phyloP scores from a whole-genome alignment of 2,888 invertebrate genomes.

The Apodemia hepburni region DNA sequence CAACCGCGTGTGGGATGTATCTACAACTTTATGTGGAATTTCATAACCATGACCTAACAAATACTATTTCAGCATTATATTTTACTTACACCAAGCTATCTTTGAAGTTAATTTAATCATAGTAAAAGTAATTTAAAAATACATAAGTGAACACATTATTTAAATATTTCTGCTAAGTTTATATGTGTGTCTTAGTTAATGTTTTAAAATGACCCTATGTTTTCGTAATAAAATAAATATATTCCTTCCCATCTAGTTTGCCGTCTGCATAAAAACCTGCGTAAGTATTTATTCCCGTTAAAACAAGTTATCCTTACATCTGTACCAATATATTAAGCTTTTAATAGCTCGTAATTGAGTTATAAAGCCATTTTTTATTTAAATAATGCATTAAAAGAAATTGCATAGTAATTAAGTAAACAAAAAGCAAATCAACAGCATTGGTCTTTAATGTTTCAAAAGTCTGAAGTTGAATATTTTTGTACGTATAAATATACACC shows the following conservation, averaged over 20 bases:
- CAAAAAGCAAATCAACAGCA: not conserved
- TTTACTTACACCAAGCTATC: too few species aligned
- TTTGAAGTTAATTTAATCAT: too few species aligned
- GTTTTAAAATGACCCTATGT: not conserved
- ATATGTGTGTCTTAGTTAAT: too few species aligned
- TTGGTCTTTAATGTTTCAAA: not conserved
- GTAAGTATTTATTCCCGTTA: not conserved
- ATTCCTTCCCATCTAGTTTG: not conserved
- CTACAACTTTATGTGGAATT: too few species aligned
- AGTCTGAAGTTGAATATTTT: too few species aligned
- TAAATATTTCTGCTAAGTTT: too few species aligned
- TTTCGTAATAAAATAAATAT: not conserved
- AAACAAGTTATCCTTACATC: slow-evolving; percentile 16
- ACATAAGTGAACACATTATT: too few species aligned
- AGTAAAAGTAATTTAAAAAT: too few species aligned
- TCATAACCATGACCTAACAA: too few species aligned
- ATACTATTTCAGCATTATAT: too few species aligned
- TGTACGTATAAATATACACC: too few species aligned
- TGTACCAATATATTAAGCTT: slow-evolving; percentile 17
- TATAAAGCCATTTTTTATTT: not conserved
- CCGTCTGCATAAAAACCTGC: not conserved
- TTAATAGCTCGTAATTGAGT: not conserved
- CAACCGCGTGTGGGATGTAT: too few species aligned
- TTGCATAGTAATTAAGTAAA: not conserved
- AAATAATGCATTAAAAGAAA: not conserved